Evolutionary conservation across 2,888 invertebrate species (phyloP).

Genomic region (Synergus laeviventris): DNA sequence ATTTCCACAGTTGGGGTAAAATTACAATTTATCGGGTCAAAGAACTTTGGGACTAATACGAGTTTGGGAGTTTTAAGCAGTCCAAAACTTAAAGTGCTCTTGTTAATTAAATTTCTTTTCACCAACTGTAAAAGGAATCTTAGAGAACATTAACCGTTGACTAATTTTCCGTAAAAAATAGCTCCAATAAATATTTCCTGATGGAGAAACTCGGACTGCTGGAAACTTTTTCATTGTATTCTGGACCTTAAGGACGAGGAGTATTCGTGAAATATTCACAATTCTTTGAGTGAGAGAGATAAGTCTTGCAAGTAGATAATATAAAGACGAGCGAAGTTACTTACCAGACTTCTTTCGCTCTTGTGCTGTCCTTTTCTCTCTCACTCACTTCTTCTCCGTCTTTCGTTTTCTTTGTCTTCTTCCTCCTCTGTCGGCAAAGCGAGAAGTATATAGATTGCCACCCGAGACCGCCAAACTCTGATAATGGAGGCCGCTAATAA

Average conservation of each 20-base stretch:
- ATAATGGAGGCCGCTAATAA: conserved; percentile 73
- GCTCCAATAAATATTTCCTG: background rate
- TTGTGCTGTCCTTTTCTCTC: background rate
- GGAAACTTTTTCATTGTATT: conserved; percentile 29
- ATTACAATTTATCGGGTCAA: conserved; percentile 37
- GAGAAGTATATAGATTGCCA: conserved; percentile 48
- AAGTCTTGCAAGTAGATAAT: conserved; percentile 37
- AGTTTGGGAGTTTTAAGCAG: no score
- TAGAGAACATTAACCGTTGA: background rate
- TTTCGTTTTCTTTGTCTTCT: conserved; percentile 48
- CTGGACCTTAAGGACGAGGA: background rate
- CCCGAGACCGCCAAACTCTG: conserved; percentile 64
- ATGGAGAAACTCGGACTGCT: background rate
- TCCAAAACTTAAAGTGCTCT: background rate
- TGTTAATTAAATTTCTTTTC: background rate
- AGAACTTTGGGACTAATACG: no score
- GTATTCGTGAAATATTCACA: conserved; percentile 60
- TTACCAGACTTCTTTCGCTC: conserved; percentile 32
- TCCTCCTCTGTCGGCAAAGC: conserved; percentile 40
- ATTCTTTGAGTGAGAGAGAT: conserved; percentile 34
- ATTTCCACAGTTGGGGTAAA: conserved; percentile 29
- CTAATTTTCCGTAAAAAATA: conserved; percentile 6
- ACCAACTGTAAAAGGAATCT: background rate
- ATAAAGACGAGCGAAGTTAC: conserved; percentile 40
- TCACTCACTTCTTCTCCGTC: background rate